Evolutionary conservation across 2,888 invertebrate species (phyloP).

Genomic region (Omphaloscelis lunosa): DNA sequence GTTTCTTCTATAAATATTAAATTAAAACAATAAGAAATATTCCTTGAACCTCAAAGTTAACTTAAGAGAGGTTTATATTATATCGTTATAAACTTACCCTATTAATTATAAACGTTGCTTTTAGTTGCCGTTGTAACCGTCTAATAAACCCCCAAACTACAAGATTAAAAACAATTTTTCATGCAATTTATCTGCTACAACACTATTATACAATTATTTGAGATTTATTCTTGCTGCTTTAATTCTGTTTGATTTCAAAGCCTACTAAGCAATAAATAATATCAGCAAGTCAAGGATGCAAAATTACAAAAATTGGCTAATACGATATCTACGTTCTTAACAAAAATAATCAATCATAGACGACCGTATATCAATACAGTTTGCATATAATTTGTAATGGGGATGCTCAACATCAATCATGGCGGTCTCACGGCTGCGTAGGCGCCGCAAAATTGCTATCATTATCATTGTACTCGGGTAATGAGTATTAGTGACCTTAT

Average conservation of each 20-base stretch:
- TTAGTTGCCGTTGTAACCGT: background rate
- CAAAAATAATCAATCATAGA: constrained; percentile 39
- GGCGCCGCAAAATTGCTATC: constrained; percentile 46
- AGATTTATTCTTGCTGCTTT: too few relatives aligned
- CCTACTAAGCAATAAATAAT: background rate
- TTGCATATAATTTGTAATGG: constrained; percentile 45
- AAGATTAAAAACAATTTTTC: background rate
- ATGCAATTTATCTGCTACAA: background rate
- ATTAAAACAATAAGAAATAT: background rate
- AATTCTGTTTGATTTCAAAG: background rate
- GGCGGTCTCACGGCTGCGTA: constrained; percentile 40
- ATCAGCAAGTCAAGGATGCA: constrained; percentile 29
- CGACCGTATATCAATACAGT: constrained; percentile 20
- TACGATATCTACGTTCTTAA: background rate
- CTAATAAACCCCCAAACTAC: background rate
- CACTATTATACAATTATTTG: background rate
- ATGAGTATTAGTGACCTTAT: constrained; percentile 38
- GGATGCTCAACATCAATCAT: constrained; percentile 49
- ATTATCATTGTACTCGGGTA: constrained; percentile 38
- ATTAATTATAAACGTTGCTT: background rate
- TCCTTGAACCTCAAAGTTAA: background rate
- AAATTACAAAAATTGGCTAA: constrained; percentile 10
- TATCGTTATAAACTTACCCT: too few relatives aligned
- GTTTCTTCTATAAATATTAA: background rate
- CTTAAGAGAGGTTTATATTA: background rate